Evolutionary conservation across 2,797 vertebrate genomes (phyloP).

Genomic region (Rhynchotus rufescens): DNA sequence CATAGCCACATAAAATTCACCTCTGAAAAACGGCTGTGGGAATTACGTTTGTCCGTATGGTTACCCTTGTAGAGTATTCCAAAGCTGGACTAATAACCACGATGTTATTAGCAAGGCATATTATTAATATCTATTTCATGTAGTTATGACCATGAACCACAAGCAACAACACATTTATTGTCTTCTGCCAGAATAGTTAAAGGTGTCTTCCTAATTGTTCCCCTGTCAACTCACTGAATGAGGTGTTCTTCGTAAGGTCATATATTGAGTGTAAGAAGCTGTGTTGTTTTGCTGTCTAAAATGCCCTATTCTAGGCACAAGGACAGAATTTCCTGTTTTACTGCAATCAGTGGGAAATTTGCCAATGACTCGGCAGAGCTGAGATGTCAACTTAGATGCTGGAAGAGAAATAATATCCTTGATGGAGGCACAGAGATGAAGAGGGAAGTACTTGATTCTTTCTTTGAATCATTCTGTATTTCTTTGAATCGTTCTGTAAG

Average conservation of each 20-base stretch:
- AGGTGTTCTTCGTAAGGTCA: background rate
- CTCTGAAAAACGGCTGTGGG: fast-evolving
- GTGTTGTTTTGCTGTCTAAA: background rate
- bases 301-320: fast-evolving
- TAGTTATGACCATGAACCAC: fast-evolving
- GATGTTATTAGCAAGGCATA: background rate
- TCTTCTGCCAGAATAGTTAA: background rate
- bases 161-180: fast-evolving
- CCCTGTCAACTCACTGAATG: background rate
- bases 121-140: fast-evolving
- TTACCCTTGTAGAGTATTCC: fast-evolving
- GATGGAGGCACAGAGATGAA: background rate
- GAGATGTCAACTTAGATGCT: background rate
- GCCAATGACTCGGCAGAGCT: background rate
- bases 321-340: background rate
- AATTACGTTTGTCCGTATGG: background rate
- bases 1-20: background rate
- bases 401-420: background rate
- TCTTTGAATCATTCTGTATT: background rate
- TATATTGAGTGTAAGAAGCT: fast-evolving
- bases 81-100: background rate
- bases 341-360: background rate
- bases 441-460: background rate
- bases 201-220: background rate
- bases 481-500: background rate